phyloP scores from a whole-genome alignment of 2,113 vertebrate species.

The Nerophis lumbriciformis region DNA sequence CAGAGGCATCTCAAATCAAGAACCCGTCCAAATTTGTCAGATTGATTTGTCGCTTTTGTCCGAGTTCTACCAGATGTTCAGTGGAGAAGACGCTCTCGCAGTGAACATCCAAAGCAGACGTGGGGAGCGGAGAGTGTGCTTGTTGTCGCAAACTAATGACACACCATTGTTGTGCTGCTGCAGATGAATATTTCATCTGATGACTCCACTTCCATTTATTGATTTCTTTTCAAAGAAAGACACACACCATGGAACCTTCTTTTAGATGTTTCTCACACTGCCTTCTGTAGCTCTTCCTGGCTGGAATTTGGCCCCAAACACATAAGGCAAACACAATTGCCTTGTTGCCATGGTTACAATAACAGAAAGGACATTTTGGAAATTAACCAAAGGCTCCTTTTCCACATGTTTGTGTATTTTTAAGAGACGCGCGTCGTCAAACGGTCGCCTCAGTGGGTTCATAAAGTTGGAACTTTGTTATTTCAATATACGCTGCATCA shows the following conservation, averaged over 20 bases:
- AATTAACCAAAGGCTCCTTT: not conserved
- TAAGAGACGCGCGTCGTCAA: not conserved
- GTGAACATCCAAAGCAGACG: not conserved
- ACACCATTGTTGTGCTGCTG: not conserved
- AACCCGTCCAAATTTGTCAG: conserved; percentile 4
- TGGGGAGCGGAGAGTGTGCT: not conserved
- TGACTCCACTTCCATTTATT: not conserved
- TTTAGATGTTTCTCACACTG: too few species aligned
- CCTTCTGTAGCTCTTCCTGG: too few species aligned
- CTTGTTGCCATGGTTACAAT: not conserved
- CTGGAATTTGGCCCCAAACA: not conserved
- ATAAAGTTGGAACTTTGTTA: not conserved
- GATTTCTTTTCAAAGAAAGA: too few species aligned
- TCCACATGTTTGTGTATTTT: not conserved
- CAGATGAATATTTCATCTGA: not conserved
- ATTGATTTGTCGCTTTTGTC: not conserved
- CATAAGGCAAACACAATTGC: not conserved
- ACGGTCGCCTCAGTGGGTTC: not conserved
- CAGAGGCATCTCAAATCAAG: not conserved
- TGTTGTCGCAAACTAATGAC: not conserved
- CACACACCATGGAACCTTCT: too few species aligned
- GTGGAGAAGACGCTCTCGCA: not conserved
- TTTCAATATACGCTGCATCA: too few species aligned
- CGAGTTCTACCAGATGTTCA: conserved; percentile 1
- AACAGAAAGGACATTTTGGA: too few species aligned